A percentile compares a stretch with the other conserved stretches of the same genome.
These are phyloP conservation scores for Lophius americanus DNA, from an alignment of 2,797 vertebrate species.

Conservation along the genomic window DNA sequence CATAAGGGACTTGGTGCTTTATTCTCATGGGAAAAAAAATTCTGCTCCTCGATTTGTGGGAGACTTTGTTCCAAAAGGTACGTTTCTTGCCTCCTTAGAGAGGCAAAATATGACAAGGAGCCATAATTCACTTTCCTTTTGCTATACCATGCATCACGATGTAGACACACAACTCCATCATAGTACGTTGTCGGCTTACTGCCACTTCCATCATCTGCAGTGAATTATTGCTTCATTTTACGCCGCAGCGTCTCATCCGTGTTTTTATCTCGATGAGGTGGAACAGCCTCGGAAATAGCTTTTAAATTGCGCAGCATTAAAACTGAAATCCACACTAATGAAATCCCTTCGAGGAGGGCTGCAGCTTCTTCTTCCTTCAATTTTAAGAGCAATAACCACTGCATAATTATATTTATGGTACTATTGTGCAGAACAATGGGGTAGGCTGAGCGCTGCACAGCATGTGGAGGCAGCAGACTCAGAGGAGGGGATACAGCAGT, in stretches of 20 bases:
- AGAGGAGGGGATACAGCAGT: constrained; percentile 11
- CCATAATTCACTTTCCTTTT: constrained; percentile 46
- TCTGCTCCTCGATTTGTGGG: constrained; percentile 40
- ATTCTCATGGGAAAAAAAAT: constrained; percentile 61
- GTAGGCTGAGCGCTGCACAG: constrained; percentile 7
- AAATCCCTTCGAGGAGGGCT: constrained; percentile 24
- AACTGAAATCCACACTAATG: constrained; percentile 46
- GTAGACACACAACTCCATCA: constrained; percentile 53
- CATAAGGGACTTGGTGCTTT: constrained; percentile 45
- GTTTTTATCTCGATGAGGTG: constrained; percentile 36
- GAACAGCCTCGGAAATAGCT: constrained; percentile 29
- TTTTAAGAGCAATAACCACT: constrained; percentile 32
- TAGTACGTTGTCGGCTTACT: constrained; percentile 39
- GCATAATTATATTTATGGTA: constrained; percentile 21
- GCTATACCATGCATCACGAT: constrained; percentile 39
- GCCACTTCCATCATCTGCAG: constrained; percentile 54
- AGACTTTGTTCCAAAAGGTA: constrained; percentile 59
- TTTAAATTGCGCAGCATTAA: constrained; percentile 29
- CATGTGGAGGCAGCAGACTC: constrained; percentile 17
- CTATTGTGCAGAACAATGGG: constrained; percentile 26
- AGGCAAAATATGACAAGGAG: constrained; percentile 43
- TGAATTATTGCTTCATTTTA: constrained; percentile 59
- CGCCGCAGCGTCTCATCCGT: constrained; percentile 25
- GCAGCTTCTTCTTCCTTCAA: constrained; percentile 25
- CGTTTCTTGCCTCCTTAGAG: constrained; percentile 51